These are phyloP conservation scores for Xanthia icteritia DNA, from an alignment of 2,888 invertebrate species.

Conservation along the genomic window DNA sequence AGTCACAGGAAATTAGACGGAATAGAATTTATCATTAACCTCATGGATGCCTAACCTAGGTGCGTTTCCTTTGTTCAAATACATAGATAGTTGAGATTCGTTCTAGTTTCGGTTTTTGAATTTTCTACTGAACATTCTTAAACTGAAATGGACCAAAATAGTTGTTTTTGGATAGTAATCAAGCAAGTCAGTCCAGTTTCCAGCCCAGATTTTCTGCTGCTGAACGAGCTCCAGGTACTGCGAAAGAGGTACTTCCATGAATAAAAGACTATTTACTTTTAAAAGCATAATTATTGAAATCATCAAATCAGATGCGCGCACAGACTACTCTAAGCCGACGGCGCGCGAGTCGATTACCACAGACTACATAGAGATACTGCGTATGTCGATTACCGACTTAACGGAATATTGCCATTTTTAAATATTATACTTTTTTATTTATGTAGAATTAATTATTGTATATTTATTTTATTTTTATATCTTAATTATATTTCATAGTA, in stretches of 20 bases:
- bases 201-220: neutral
- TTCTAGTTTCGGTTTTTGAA: neutral
- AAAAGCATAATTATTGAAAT: neutral
- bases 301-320: too few relatives aligned
- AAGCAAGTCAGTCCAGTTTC: neutral
- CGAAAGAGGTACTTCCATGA: neutral
- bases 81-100: neutral
- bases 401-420: too few relatives aligned
- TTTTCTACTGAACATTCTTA: too few relatives aligned
- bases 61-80: slow-evolving; percentile 21
- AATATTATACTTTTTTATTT: too few relatives aligned
- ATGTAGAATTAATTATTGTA: too few relatives aligned
- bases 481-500: too few relatives aligned
- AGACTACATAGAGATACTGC: too few relatives aligned
- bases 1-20: slow-evolving; percentile 22
- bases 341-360: too few relatives aligned
- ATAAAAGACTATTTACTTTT: neutral
- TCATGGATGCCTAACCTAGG: neutral
- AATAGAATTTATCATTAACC: slow-evolving; percentile 44
- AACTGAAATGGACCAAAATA: neutral
- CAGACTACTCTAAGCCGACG: too few relatives aligned
- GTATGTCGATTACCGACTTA: too few relatives aligned
- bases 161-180: neutral
- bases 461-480: too few relatives aligned
- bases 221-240: neutral